These are phyloP conservation scores for Dicyrtomina minuta DNA, from an alignment of 2,888 invertebrate species.

Conservation along the genomic window DNA sequence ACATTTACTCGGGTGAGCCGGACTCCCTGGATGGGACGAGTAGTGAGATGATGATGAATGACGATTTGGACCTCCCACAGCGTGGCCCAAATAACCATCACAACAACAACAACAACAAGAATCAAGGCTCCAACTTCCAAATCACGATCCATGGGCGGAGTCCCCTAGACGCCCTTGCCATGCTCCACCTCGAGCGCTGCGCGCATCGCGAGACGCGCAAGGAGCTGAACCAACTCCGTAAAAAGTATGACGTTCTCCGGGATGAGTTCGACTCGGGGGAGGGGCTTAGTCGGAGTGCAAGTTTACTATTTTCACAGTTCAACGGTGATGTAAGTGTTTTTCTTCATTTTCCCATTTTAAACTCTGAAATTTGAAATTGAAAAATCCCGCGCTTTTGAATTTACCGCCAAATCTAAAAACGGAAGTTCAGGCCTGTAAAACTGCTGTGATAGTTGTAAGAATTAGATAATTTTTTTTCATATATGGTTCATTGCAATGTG, in stretches of 20 bases:
- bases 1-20: constrained; percentile 54
- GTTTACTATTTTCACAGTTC: constrained; percentile 48
- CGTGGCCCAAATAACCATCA: constrained; percentile 29
- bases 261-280: constrained; percentile 54
- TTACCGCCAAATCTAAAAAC: too few species aligned
- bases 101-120: constrained; percentile 22
- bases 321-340: constrained; percentile 47
- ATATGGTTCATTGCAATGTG: too few species aligned
- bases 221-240: constrained; percentile 53
- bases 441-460: too few species aligned
- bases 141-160: constrained; percentile 46
- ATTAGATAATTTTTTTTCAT: too few species aligned
- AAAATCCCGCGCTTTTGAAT: too few species aligned
- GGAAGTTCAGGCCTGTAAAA: neutral
- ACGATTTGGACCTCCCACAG: constrained; percentile 32
- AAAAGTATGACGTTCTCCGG: constrained; percentile 54
- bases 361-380: too few species aligned
- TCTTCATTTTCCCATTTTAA: constrained; percentile 6
- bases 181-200: constrained; percentile 55
- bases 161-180: constrained; percentile 54
- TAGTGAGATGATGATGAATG: constrained; percentile 53
- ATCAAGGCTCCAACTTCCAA: constrained; percentile 44
- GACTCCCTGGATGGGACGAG: constrained; percentile 55
- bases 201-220: constrained; percentile 54
- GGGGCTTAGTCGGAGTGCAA: constrained; percentile 50